phyloP scores from a whole-genome alignment of 2,113 vertebrate species.

The Copsychus sechellarum region DNA sequence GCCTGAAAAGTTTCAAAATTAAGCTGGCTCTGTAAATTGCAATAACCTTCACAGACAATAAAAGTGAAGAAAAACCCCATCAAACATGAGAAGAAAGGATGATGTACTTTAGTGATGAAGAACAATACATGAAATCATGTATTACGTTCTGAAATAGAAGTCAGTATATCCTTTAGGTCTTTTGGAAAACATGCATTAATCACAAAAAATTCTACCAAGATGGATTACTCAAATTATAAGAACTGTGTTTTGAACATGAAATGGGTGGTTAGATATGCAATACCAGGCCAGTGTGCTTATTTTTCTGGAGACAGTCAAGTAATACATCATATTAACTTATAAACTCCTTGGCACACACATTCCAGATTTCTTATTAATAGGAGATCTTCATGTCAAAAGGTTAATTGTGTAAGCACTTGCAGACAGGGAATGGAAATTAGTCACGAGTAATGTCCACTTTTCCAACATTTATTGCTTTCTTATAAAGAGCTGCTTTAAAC shows the following conservation, averaged over 20 bases:
- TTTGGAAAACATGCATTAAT: background rate
- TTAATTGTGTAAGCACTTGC: slow-evolving; percentile 41
- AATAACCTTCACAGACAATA: background rate
- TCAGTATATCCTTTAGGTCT: background rate
- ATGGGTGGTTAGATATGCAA: background rate
- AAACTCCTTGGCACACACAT: background rate
- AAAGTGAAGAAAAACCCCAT: background rate
- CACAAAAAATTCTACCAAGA: background rate
- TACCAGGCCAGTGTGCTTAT: background rate
- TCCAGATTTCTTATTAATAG: background rate
- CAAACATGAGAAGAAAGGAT: background rate
- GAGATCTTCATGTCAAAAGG: background rate
- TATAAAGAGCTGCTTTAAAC: background rate
- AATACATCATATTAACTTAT: background rate
- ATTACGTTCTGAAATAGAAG: background rate
- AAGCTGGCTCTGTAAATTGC: background rate
- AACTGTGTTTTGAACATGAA: background rate
- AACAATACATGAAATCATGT: background rate
- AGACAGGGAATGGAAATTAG: background rate
- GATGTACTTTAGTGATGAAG: background rate
- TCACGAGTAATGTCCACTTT: background rate
- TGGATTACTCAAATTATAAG: background rate
- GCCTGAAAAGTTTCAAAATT: background rate
- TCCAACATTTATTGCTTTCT: background rate
- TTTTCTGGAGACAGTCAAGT: slow-evolving; percentile 20